Evolutionary conservation across 2,888 invertebrate genomes (phyloP), one percentile per base, ranked within the genome.

Genomic region (Pterostichus madidus): DNA sequence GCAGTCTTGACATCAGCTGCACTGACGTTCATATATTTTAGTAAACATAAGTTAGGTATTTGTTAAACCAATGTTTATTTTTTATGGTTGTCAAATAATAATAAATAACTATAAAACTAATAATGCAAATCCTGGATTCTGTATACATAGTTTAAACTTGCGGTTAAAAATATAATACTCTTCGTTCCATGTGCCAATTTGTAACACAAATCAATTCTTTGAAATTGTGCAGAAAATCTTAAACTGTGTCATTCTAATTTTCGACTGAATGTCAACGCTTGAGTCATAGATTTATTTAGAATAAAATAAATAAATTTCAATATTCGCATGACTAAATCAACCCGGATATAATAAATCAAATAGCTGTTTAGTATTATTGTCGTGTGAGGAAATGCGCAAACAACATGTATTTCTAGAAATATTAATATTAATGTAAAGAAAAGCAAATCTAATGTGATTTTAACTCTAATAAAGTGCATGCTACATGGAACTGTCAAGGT

Each of bases 321-420:
- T 49, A 49, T 11, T 49, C 8, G 7, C 5, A 39, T 39, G 39
- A 39, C 24, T 24, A 39, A 3, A 39, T 39, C 39, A 39, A 39
- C 39, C 39, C 1, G 39, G 39, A 39, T 49, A 49, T n/a, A 10
- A 13, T 49, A 49, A 49, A 49, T 49, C 49, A 13, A 49, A 39
- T 8, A 39, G 39, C n/a, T 49, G 49, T 49, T 49, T 49, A 49
- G 2, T 49, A 49, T 49, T 49, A 11, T 5, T n/a, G 2, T 0
- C 5, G n/a, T 49, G 49, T n/a, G 4, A 2, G 6, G 6, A 49
- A 56, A 56, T 56, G 56, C 56, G 56, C 13, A 56, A 56, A 10
- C 17, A 56, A 39, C 39, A 10, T 11, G 49, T 8, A 13, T 56
- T 56, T 56, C 56, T 56, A 56, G 56, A 56, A 56, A 56, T 17